Conservation (phyloP, 2,888 invertebrate genomes). For the Catonia carolina region DNA sequence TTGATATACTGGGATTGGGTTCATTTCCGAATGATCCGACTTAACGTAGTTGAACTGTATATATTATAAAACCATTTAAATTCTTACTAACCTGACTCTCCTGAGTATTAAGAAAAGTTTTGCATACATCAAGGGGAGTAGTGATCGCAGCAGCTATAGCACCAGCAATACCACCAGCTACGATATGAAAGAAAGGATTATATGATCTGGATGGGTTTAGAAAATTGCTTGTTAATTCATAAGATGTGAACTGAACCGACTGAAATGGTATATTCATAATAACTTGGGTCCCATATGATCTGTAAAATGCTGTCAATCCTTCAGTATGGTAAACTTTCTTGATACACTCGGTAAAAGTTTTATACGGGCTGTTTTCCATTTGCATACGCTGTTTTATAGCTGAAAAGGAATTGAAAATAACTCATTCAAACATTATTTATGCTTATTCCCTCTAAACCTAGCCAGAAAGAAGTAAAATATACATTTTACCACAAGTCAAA, state of each 20-base stretch:
- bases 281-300: constrained; percentile 50
- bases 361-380: constrained; percentile 55
- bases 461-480: too few species aligned
- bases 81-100: constrained; percentile 18
- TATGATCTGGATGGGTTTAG: constrained; percentile 46
- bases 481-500: too few species aligned
- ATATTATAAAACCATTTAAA: too few species aligned
- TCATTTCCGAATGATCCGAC: too few species aligned
- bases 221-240: constrained; percentile 42
- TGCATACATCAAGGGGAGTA: constrained; percentile 59
- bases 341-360: constrained; percentile 48
- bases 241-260: constrained; percentile 47
- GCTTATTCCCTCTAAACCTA: too few species aligned
- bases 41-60: too few species aligned
- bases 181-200: constrained; percentile 50
- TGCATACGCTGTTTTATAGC: constrained; percentile 59
- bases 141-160: constrained; percentile 54
- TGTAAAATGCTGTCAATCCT: constrained; percentile 47
- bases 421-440: too few species aligned
- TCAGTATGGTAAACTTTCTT: constrained; percentile 42
- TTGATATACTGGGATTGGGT: too few species aligned
- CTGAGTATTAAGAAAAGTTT: constrained; percentile 56
- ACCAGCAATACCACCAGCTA: constrained; percentile 51
- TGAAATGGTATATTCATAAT: constrained; percentile 60
- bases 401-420: too few species aligned